phyloP scores from a whole-genome alignment of 2,797 vertebrate species.

The Spea hammondii region DNA sequence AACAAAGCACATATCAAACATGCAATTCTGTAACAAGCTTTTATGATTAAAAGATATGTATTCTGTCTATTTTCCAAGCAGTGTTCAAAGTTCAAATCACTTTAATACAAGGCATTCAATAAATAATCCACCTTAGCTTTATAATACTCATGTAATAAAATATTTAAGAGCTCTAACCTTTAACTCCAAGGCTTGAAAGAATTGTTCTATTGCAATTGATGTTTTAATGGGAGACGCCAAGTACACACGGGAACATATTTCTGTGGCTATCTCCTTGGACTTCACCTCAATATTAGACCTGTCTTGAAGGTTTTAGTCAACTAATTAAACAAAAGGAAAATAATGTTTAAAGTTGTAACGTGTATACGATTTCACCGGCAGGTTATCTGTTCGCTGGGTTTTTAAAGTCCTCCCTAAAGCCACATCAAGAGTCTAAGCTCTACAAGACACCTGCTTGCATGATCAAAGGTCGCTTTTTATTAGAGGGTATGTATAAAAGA shows the following conservation, averaged over 20 bases:
- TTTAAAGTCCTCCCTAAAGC: too few relatives aligned
- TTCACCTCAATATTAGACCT: too few relatives aligned
- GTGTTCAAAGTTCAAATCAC: constrained; percentile 5
- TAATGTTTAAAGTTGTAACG: neutral
- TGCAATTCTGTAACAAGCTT: neutral
- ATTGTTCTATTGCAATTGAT: neutral
- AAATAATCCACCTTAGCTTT: neutral
- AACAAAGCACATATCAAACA: neutral
- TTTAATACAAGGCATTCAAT: neutral
- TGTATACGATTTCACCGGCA: too few relatives aligned
- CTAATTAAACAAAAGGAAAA: neutral
- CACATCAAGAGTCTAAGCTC: too few relatives aligned
- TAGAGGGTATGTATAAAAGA: too few relatives aligned
- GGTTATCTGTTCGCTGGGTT: too few relatives aligned
- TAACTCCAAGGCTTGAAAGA: neutral
- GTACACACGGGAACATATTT: too few relatives aligned
- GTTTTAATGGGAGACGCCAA: too few relatives aligned
- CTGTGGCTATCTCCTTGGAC: too few relatives aligned
- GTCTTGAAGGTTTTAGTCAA: too few relatives aligned
- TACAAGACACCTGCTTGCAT: too few relatives aligned
- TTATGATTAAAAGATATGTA: neutral
- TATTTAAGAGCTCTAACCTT: constrained; percentile 18
- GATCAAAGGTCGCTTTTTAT: too few relatives aligned
- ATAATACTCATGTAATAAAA: neutral
- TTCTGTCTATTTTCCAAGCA: neutral